A percentile compares a stretch with the other conserved stretches of the same genome.
These are phyloP conservation scores for Daubentonia madagascariensis DNA, from an alignment of 2,113 vertebrate genomes.

Conservation along the genomic window DNA sequence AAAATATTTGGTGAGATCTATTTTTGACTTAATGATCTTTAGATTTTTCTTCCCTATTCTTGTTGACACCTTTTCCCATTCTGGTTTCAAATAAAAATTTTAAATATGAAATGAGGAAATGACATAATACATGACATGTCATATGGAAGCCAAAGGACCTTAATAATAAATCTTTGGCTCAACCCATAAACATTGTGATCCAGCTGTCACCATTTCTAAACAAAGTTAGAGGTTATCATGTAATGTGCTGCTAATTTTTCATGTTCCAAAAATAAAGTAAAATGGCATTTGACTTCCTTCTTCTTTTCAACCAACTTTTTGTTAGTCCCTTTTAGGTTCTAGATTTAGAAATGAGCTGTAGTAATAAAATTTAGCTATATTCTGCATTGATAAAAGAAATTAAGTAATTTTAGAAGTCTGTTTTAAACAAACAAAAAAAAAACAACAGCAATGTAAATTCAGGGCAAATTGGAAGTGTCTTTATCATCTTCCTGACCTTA, in stretches of 20 bases:
- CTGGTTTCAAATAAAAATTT: constrained; percentile 1
- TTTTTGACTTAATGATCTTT: constrained; percentile 64
- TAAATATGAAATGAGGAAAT: background rate
- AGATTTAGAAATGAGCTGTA: background rate
- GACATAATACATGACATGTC: background rate
- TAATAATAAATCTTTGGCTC: background rate
- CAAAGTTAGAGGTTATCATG: background rate
- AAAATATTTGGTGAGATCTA: constrained; percentile 65
- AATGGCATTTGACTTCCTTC: background rate
- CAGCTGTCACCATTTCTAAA: background rate
- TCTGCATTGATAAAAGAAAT: background rate
- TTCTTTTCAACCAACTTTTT: background rate
- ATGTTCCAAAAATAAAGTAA: constrained; percentile 8
- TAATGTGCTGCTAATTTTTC: background rate
- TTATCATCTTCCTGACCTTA: background rate
- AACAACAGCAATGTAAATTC: background rate
- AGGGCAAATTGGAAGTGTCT: background rate
- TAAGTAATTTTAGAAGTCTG: background rate
- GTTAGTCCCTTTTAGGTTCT: background rate
- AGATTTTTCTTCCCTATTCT: constrained; percentile 33
- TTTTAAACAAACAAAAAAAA: background rate
- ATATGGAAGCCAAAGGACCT: background rate
- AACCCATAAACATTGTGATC: background rate
- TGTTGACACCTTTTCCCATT: constrained; percentile 10
- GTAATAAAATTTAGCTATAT: background rate